Base-by-base conservation (phyloP, 2,113 vertebrate genomes). In the Bagarius yarrelli region DNA sequence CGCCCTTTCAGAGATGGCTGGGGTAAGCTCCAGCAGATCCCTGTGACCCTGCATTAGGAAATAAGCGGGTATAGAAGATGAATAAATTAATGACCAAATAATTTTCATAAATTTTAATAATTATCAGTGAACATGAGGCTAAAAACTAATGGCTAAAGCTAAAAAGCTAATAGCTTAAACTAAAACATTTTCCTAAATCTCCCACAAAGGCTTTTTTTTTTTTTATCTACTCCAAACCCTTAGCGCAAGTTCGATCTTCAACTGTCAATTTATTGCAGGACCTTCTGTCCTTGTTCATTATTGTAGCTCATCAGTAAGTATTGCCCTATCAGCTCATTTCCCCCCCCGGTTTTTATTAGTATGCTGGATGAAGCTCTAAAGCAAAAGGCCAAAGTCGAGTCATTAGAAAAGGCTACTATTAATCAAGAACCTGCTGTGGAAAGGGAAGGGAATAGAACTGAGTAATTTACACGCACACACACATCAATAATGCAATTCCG, bases 241-340 rank as follows among this genome's bases (percentile, higher is more conserved):
- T 21, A 1, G 47, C 63, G 40, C 11, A 18, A 32, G 53, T 60
- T 70, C 61, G 6, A n/a, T 66, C 60, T 79, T 56, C 21, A 36
- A 14, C 47, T 44, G 61, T 76, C 72, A 57, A 40, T 55, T 50
- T 40, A 15, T 74, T 55, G 21, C 30, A 36, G 40, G 57, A 74
- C 40, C 44, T 32, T 27, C 16, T 36, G 44, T 55, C 34, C 50
- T 64, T 3, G 30, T 23, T n/a, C 25, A 59, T 44, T 73, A 61
- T 40, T 82, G 81, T 85, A 86, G 76, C 85, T 88, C 83, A 87
- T 90, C 87, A 85, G 80, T 69, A 78, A 71, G 64, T 87, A 84
- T 85, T 85, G 90, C 88, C 79, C 87, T 83, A 86, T 92, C 90
- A 91, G 89, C 90, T 87, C 30, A 44, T 90, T 91, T 88, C n/a